phyloP scores from a whole-genome alignment of 2,888 invertebrate species.

The Polia nebulosa region DNA sequence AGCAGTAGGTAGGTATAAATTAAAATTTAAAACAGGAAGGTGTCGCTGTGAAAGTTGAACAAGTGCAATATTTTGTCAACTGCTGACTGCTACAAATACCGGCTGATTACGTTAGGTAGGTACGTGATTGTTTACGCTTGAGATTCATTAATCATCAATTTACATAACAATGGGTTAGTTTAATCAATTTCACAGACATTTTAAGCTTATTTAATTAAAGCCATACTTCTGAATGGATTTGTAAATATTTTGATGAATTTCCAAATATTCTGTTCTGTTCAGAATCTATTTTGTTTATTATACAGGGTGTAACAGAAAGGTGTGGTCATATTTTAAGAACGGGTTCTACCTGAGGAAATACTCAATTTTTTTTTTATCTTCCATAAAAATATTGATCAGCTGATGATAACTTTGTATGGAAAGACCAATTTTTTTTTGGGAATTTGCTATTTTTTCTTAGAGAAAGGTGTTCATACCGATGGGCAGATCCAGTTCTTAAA shows the following conservation, averaged over 20 bases:
- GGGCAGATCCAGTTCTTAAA: too few relatives aligned
- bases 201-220: conserved; percentile 21
- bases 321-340: too few relatives aligned
- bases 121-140: conserved; percentile 42
- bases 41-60: conserved; percentile 73
- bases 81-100: conserved; percentile 51
- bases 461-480: too few relatives aligned
- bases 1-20: too few relatives aligned
- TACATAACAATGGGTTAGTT: conserved; percentile 16
- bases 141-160: conserved; percentile 22
- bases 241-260: not conserved
- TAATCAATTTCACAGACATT: conserved; percentile 36
- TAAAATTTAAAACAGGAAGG: conserved; percentile 70
- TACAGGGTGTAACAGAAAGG: too few relatives aligned
- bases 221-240: not conserved
- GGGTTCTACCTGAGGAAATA: too few relatives aligned
- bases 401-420: too few relatives aligned
- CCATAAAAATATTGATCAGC: too few relatives aligned
- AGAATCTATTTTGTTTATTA: not conserved
- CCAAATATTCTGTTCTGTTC: too few relatives aligned
- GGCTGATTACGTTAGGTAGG: conserved; percentile 35
- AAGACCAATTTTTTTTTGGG: too few relatives aligned
- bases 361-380: too few relatives aligned
- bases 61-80: conserved; percentile 69
- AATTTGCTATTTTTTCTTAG: too few relatives aligned